Base-by-base conservation (phyloP, 1,140 invertebrate species). In the Tachypleus tridentatus region DNA sequence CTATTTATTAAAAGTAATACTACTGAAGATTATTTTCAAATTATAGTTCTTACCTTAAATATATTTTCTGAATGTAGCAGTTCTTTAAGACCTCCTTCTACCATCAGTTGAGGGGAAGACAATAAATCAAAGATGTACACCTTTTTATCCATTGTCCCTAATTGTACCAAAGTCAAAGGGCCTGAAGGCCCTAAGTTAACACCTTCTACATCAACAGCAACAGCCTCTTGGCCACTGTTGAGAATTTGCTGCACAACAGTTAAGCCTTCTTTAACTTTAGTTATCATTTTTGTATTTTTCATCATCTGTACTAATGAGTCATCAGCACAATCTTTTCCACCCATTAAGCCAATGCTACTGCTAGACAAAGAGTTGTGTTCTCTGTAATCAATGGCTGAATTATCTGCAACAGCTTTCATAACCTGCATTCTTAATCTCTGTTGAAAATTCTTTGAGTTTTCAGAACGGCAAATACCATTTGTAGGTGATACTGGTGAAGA, bases 191-290 rank as follows among this genome's bases (percentile, higher is more conserved):
- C 91, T 51, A 94, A 78, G 79, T 94, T 95, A 5, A 95, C 87
- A 29, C 92, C 92, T 79, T 96, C 92, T 70, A 88, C 92, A 76
- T 95, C 92, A 69, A 94, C 84, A 0, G 88, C 87, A 49, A 95
- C 76, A 48, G 78, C 74, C 70, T 82, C 82, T 57, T 80, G 79
- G n/a, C 71, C 70, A 0, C 64, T 59, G 10, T 66, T 82, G 71
- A 90, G 80, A 62, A 95, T 86, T 60, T 87, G 85, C 52, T 88
- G 86, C 49, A 91, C 82, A 62, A 93, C 81, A 71, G 86, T 69
- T 47, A 69, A 76, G 62, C 87, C 86, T 70, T 93, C 90, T 67
- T 70, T 72, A 47, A 69, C 60, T 61, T 71, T 74, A 7, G 68
- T 71, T 5, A 74, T 64, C 10, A 74, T 70, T 52, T 66, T 65